Base-by-base conservation (phyloP, 2,797 vertebrate species). In the Sternotherus odoratus region DNA sequence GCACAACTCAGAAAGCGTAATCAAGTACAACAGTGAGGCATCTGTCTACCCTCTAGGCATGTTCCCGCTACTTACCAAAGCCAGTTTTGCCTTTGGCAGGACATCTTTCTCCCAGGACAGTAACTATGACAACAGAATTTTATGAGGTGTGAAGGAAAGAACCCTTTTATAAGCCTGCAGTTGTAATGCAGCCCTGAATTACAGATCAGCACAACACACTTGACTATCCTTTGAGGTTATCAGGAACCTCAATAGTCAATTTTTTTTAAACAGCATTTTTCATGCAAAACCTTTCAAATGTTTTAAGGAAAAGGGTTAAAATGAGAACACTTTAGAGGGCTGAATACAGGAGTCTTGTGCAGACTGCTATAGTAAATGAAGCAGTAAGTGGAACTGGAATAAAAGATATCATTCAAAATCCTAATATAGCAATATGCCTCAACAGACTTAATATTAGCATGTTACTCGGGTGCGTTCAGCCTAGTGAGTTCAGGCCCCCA, bases 101-200 rank as follows among this genome's bases (percentile, higher is more conserved):
- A 43, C 84, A 84, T 88, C 88, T 90, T 93, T 91, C 57, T 95
- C 53, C 39, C 79, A 33, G 23, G 81, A 12, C 9, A 66, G 90
- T 91, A 95, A 86, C 86, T 89, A 95, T 92, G 96, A 86, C 83
- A 93, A 95, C 88, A 11, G 82, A 82, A 30, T 36, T 48, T 83
- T 74, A 57, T 57, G 92, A 77, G 56, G 30, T 0, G 1, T 54
- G 88, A 83, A 69, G 49, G 33, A 13, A 17, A 78, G 26, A 46
- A 43, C 74, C 60, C 12, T 88, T 69, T 83, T 81, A 60, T 90
- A 82, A 87, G 86, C 2, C 6, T 79, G 53, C 8, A 77, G 79
- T 57, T 33, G 36, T 50, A 26, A 66, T 1, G 5, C 74, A 95
- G 93, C 69, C 83, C 49, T 86, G 66, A 91, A 88, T 86, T 30